Evolutionary conservation across 2,888 invertebrate species (phyloP).

Genomic region (Agelastica alni): DNA sequence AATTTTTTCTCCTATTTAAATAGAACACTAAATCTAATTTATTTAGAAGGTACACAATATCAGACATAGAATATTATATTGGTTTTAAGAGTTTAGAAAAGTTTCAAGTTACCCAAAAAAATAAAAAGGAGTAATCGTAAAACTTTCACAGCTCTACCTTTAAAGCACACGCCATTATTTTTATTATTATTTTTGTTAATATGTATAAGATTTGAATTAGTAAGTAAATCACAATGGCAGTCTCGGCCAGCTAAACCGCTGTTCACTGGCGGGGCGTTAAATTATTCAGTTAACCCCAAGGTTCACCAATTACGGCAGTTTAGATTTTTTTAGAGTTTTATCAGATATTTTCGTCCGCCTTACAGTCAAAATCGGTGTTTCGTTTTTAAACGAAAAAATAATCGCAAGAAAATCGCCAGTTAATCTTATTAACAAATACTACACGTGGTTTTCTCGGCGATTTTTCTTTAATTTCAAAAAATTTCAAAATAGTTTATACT

Average conservation of each 20-base stretch:
- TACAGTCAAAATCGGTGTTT: slow-evolving; percentile 17
- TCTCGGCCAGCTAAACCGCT: slow-evolving; percentile 24
- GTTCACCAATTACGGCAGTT: slow-evolving; percentile 34
- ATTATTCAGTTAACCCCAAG: slow-evolving; percentile 15
- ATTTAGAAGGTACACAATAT: slow-evolving; percentile 56
- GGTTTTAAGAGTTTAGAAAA: slow-evolving; percentile 30
- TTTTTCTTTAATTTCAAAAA: slow-evolving; percentile 7
- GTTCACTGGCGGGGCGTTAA: slow-evolving; percentile 18
- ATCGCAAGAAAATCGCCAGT: slow-evolving; percentile 11
- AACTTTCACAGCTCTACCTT: slow-evolving; percentile 36
- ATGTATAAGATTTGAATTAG: slow-evolving; percentile 44
- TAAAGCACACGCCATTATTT: slow-evolving; percentile 52
- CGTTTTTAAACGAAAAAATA: not conserved
- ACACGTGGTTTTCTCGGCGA: slow-evolving; percentile 10
- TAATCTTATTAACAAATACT: too few species aligned
- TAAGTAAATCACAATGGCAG: slow-evolving; percentile 53
- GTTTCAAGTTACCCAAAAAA: slow-evolving; percentile 24
- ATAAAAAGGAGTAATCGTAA: slow-evolving; percentile 24
- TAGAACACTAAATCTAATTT: slow-evolving; percentile 52
- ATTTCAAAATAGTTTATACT: not conserved
- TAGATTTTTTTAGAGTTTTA: slow-evolving; percentile 30
- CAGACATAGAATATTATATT: slow-evolving; percentile 55
- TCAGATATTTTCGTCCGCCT: slow-evolving; percentile 17
- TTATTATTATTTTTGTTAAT: slow-evolving; percentile 30
- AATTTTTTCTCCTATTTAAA: slow-evolving; percentile 46